These are phyloP conservation scores for Episyrphus balteatus DNA, from an alignment of 1,140 invertebrate species.

Conservation along the genomic window DNA sequence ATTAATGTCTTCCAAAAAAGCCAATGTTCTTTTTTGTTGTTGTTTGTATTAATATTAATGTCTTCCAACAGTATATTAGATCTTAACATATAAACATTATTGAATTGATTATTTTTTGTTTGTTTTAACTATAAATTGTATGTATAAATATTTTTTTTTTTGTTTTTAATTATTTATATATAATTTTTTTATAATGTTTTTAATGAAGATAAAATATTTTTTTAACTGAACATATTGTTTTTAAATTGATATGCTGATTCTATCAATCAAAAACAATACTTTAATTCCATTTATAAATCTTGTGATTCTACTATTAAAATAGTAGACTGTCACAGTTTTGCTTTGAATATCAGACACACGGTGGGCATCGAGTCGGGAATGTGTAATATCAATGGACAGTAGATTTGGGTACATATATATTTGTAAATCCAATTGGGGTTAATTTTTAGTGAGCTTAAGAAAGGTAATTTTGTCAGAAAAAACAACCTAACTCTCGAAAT, in stretches of 20 bases:
- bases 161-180: conserved; percentile 12
- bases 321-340: not conserved
- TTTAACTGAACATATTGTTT: conserved; percentile 11
- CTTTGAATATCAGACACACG: not conserved
- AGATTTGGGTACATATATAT: conserved; percentile 33
- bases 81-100: conserved; percentile 18
- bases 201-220: conserved; percentile 10
- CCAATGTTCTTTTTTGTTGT: conserved; percentile 12
- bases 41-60: conserved; percentile 22
- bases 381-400: conserved; percentile 20
- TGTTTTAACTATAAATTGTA: conserved; percentile 4
- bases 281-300: not conserved
- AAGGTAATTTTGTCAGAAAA: too few relatives aligned
- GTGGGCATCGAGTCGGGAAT: not conserved
- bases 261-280: conserved; percentile 20
- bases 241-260: conserved; percentile 37
- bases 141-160: conserved; percentile 4
- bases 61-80: conserved; percentile 23
- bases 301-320: conserved; percentile 3
- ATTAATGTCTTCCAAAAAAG: conserved; percentile 32
- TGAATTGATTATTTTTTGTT: conserved; percentile 12
- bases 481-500: too few relatives aligned
- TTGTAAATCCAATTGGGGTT: conserved; percentile 19
- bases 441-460: not conserved
- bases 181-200: conserved; percentile 10